These are phyloP conservation scores for Heliopora coerulea DNA, from an alignment of 92 coral and sea anemone genomes.

Conservation along the genomic window DNA sequence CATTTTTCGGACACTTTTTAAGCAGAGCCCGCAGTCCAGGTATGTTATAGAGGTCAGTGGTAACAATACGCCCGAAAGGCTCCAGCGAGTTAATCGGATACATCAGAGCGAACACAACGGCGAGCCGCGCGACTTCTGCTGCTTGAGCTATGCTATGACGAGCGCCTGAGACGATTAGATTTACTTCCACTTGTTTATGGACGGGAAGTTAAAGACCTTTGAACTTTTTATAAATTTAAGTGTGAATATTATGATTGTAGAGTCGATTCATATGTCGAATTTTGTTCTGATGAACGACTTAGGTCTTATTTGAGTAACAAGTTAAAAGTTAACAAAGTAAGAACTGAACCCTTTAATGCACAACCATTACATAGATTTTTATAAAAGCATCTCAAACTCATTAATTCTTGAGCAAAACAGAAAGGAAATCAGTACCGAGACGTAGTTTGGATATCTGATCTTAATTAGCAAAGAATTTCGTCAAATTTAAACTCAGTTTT, in stretches of 20 bases:
- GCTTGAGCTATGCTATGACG: not conserved
- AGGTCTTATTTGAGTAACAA: constrained; percentile 35
- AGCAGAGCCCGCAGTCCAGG: no score
- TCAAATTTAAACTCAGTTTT: no score
- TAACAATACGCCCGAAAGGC: no score
- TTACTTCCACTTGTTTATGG: constrained; percentile 30
- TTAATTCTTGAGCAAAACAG: no score
- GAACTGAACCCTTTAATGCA: constrained; percentile 33
- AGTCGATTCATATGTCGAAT: constrained; percentile 26
- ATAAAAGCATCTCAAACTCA: no score
- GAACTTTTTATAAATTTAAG: constrained; percentile 27
- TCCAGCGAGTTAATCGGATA: no score
- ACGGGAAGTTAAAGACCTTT: constrained; percentile 27
- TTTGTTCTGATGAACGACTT: constrained; percentile 30
- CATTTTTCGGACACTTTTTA: no score
- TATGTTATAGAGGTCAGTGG: no score
- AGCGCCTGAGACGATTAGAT: constrained; percentile 8
- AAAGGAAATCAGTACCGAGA: no score
- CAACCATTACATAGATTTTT: no score
- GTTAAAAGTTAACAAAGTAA: constrained; percentile 35
- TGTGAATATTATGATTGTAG: constrained; percentile 5
- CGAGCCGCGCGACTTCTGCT: constrained; percentile 11
- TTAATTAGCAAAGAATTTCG: no score
- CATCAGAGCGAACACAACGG: not conserved
- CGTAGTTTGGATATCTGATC: no score